Base-by-base conservation (phyloP, 2,113 vertebrate genomes). In the Bubo blakistoni region DNA sequence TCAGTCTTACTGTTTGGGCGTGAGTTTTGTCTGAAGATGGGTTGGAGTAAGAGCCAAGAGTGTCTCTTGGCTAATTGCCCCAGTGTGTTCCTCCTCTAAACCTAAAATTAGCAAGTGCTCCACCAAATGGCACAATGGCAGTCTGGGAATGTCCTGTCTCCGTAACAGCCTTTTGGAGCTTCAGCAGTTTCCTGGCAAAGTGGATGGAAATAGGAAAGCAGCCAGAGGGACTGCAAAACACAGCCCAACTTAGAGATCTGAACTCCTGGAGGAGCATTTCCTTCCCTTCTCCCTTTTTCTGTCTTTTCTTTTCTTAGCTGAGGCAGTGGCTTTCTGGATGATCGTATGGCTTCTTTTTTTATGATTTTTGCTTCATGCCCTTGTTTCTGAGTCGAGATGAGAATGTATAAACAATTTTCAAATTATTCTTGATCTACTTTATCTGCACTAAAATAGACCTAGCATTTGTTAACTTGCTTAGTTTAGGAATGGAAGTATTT, bases 141-240 rank as follows among this genome's bases (percentile, higher is more conserved):
- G 98, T 97, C 98, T 98, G 98, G 98, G 98, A 98, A 98, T 98
- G 97, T 97, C 97, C 96, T 95, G 95, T 97, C 88, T 96, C 97
- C 63, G n/a, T 96, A 94, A 97, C 97, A 96, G 95, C 95, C 98
- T 98, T 97, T 96, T 98, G 98, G 98, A 98, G 97, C 92, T 96
- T 97, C 70, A 95, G 72, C 96, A 65, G 61, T 89, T 97, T 98
- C 98, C 98, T 98, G 98, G 98, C 97, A 97, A 91, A 97, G 94
- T 93, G 94, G 97, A 98, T 98, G 98, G 98, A 99, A 98, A 98
- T 94, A 94, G 98, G 98, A 98, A 88, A 79, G 55, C n/a, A 77
- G 97, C 98, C 98, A 99, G 85, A 97, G 96, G 97, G 97, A 98
- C 98, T 98, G 98, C 97, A 98, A 95, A 98, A 93, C 84, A 84